Percentiles rank a stretch among this genome's conserved stretches.
phyloP scores from a whole-genome alignment of 2,888 invertebrate genomes.

The Parnassius apollo region DNA sequence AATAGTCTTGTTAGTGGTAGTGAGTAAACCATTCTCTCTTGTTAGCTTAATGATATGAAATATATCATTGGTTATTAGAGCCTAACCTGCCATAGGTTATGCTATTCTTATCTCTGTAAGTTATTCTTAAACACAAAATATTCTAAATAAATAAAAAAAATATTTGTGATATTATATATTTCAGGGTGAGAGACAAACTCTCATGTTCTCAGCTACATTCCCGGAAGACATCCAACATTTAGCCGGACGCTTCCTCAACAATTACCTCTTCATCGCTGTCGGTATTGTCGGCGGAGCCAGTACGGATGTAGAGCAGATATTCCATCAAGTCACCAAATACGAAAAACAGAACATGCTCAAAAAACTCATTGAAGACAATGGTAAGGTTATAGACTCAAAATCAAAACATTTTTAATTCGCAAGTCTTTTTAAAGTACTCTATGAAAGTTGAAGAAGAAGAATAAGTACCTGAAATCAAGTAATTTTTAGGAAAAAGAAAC shows the following conservation, averaged over 20 bases:
- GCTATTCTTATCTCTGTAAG: too few species aligned
- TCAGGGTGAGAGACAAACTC: constrained; percentile 92
- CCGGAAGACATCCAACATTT: constrained; percentile 97
- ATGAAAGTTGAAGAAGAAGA: too few species aligned
- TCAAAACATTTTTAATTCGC: neutral
- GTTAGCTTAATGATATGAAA: too few species aligned
- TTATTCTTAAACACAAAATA: too few species aligned
- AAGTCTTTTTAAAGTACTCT: too few species aligned
- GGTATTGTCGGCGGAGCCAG: constrained; percentile 97
- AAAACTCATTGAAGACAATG: constrained; percentile 83
- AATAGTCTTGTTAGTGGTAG: too few species aligned
- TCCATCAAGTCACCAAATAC: constrained; percentile 85
- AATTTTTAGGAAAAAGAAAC: too few species aligned
- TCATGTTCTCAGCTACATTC: constrained; percentile 99
- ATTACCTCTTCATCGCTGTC: constrained; percentile 93
- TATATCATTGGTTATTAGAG: too few species aligned
- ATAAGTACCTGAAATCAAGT: too few species aligned
- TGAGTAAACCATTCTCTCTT: too few species aligned
- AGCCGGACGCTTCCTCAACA: constrained; percentile 87
- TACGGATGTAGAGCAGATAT: constrained; percentile 91
- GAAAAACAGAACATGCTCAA: constrained; percentile 88
- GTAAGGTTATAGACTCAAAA: constrained; percentile 45
- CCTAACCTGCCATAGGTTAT: too few species aligned
- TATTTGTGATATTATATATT: constrained; percentile 4
- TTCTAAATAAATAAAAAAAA: too few species aligned